A percentile compares a stretch with the other conserved stretches of the same genome.
Evolutionary conservation across 1,140 invertebrate species (phyloP).

Genomic region (Drosophila ficusphila): DNA sequence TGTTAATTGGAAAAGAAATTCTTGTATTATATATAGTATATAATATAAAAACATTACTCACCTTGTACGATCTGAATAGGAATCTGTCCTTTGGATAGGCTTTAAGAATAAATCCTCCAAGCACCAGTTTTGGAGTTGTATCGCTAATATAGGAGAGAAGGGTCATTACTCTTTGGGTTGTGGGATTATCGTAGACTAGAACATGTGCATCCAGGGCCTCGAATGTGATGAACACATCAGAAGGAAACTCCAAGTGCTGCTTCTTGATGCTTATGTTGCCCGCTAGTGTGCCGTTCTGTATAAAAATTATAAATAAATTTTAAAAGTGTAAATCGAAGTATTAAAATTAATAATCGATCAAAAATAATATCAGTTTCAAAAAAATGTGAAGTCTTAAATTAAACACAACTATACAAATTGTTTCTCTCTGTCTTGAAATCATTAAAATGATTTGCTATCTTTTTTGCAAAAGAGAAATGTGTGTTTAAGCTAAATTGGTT

Average conservation of each 20-base stretch:
- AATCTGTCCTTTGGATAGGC: slow-evolving; percentile 55
- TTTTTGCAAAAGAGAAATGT: slow-evolving; percentile 11
- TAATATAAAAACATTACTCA: slow-evolving; percentile 61
- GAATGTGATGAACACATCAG: slow-evolving; percentile 90
- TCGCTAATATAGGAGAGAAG: slow-evolving; percentile 58
- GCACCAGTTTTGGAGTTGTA: slow-evolving; percentile 45
- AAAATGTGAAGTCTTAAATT: not conserved
- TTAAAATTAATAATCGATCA: not conserved
- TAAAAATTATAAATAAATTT: slow-evolving; percentile 5
- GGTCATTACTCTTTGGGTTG: slow-evolving; percentile 37
- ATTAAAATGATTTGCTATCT: slow-evolving; percentile 11
- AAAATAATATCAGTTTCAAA: not conserved
- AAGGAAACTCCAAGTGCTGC: slow-evolving; percentile 88
- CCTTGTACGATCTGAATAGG: slow-evolving; percentile 85
- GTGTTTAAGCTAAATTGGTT: not conserved
- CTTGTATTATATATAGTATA: not conserved
- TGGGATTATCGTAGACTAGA: slow-evolving; percentile 51
- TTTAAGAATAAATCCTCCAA: slow-evolving; percentile 63
- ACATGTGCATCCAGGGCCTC: slow-evolving; percentile 87
- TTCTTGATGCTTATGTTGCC: slow-evolving; percentile 93
- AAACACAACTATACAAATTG: not conserved
- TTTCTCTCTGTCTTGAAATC: not conserved
- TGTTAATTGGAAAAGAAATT: slow-evolving; percentile 27
- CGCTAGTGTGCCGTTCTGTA: slow-evolving; percentile 88
- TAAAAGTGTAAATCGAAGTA: too few species aligned